Percentiles rank a stretch among this genome's conserved stretches.
phyloP scores from a whole-genome alignment of 2,113 vertebrate genomes.

The Pachycephala philippinensis region DNA sequence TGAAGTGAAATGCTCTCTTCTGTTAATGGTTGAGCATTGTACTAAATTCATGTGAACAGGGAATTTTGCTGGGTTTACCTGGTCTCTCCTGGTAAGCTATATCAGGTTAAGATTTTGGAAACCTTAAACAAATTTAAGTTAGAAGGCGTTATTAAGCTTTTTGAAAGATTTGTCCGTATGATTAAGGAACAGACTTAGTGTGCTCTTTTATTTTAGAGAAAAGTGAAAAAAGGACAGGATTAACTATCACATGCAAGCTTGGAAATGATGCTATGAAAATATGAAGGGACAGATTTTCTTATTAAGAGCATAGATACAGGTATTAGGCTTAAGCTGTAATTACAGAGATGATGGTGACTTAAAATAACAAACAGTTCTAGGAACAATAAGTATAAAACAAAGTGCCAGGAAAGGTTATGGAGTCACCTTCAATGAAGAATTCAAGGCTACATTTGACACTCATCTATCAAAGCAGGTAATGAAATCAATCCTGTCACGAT shows the following conservation, averaged over 20 bases:
- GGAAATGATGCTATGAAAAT: neutral
- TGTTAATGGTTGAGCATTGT: neutral
- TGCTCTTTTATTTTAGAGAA: neutral
- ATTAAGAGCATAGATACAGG: neutral
- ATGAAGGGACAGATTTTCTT: neutral
- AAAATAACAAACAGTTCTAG: neutral
- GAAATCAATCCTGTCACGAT: neutral
- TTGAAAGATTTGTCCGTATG: neutral
- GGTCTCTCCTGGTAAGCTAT: neutral
- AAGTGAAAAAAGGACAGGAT: neutral
- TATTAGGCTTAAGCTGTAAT: neutral
- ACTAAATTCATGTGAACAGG: neutral
- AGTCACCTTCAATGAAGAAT: constrained; percentile 30
- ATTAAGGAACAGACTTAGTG: neutral
- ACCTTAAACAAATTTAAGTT: neutral
- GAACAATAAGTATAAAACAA: neutral
- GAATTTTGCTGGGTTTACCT: neutral
- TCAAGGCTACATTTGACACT: constrained; percentile 1
- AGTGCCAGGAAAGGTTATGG: neutral
- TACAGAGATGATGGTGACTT: neutral
- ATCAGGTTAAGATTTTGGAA: neutral
- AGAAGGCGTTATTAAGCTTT: neutral
- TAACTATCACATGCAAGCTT: neutral
- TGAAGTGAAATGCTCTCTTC: neutral
- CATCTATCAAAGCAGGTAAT: constrained; percentile 1